These are phyloP conservation scores for Theristicus caerulescens DNA, from an alignment of 2,113 vertebrate species.

Conservation along the genomic window DNA sequence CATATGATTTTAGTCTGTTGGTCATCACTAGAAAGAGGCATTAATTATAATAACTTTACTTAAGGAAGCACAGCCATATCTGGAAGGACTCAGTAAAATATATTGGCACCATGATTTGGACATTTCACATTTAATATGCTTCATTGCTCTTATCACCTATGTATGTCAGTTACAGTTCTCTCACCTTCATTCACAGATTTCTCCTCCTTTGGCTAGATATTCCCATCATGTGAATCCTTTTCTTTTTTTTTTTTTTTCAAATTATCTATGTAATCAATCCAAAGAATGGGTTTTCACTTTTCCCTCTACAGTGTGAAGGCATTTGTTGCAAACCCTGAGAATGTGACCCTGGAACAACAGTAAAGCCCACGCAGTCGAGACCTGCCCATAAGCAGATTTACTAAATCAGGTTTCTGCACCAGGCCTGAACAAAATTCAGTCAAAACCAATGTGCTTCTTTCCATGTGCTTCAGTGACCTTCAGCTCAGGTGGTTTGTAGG, in stretches of 20 bases:
- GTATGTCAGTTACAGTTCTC: neutral
- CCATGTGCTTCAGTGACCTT: neutral
- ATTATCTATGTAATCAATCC: neutral
- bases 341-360: neutral
- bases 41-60: neutral
- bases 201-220: neutral
- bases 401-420: neutral
- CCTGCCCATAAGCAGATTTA: neutral
- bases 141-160: neutral
- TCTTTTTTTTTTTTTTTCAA: neutral
- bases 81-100: neutral
- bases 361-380: rapidly evolving
- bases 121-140: neutral
- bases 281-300: neutral
- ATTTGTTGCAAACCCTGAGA: neutral
- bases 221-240: neutral
- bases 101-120: neutral
- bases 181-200: neutral
- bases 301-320: neutral
- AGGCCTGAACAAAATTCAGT: neutral
- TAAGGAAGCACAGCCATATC: neutral
- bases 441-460: neutral
- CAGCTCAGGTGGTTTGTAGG: rapidly evolving
- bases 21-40: neutral
- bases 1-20: neutral